Percentiles rank a stretch among this genome's conserved stretches.
phyloP scores from a whole-genome alignment of 2,797 vertebrate genomes.

The Danio jaintianensis region DNA sequence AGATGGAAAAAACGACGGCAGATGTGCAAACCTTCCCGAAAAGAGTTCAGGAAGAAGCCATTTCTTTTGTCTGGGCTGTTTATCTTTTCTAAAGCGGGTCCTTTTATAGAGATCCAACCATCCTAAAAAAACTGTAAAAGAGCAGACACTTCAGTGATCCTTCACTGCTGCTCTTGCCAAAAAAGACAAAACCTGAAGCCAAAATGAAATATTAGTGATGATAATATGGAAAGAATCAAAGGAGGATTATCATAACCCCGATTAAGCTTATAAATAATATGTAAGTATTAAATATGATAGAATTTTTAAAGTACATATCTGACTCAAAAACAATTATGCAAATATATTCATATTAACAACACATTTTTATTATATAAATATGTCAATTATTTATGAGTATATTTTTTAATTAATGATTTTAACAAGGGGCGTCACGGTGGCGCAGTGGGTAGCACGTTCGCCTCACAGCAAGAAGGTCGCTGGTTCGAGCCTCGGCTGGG shows the following conservation, averaged over 20 bases:
- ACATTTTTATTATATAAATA: neutral
- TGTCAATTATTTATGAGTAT: neutral
- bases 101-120: conserved; percentile 32
- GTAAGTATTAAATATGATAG: neutral
- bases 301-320: neutral
- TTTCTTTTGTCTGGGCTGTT: conserved; percentile 16
- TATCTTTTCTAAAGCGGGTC: conserved; percentile 5
- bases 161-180: neutral
- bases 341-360: neutral
- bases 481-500: too few relatives aligned
- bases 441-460: too few relatives aligned
- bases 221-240: conserved; percentile 14
- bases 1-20: conserved; percentile 13
- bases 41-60: conserved; percentile 12
- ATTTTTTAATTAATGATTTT: neutral
- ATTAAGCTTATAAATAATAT: neutral
- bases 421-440: too few relatives aligned
- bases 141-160: neutral
- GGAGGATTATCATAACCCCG: neutral
- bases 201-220: conserved; percentile 20
- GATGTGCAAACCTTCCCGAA: conserved; percentile 33
- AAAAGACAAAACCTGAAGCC: neutral
- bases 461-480: too few relatives aligned
- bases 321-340: neutral
- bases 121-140: neutral